These are phyloP conservation scores for Drosophila carrolli DNA, from an alignment of 1,140 invertebrate species.

Conservation along the genomic window DNA sequence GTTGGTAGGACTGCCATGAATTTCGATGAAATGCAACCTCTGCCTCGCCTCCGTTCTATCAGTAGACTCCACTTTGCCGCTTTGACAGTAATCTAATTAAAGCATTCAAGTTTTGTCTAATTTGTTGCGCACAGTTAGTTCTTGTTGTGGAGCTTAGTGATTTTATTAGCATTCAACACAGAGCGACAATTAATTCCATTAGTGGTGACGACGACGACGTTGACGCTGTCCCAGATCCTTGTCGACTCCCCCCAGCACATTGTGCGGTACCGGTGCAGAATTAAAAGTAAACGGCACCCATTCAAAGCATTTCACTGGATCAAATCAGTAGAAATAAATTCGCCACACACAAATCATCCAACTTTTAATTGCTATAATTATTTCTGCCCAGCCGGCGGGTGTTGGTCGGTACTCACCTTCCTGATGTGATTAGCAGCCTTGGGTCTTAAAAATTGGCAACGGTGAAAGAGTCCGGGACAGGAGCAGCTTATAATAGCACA, in stretches of 20 bases:
- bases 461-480: neutral
- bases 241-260: slow-evolving; percentile 1
- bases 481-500: slow-evolving; percentile 42
- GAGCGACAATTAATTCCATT: slow-evolving; percentile 76
- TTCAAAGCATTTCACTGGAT: slow-evolving; percentile 42
- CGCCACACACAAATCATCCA: slow-evolving; percentile 52
- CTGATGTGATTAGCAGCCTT: slow-evolving; percentile 54
- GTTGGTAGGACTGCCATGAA: slow-evolving; percentile 7
- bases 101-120: slow-evolving; percentile 69
- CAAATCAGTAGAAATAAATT: slow-evolving; percentile 59
- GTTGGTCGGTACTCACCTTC: slow-evolving; percentile 6
- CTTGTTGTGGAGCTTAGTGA: slow-evolving; percentile 51
- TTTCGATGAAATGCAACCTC: slow-evolving; percentile 39
- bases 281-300: slow-evolving; percentile 8
- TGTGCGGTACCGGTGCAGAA: neutral
- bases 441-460: slow-evolving; percentile 30
- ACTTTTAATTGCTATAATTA: slow-evolving; percentile 74
- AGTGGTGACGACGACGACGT: slow-evolving; percentile 34
- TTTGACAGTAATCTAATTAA: slow-evolving; percentile 61
- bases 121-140: slow-evolving; percentile 59
- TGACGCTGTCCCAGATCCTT: slow-evolving; percentile 16
- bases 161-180: slow-evolving; percentile 75
- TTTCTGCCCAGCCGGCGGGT: slow-evolving; percentile 29
- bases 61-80: neutral
- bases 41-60: neutral